A percentile compares a stretch with the other conserved stretches of the same genome.
Conservation (phyloP, 64 coral and sea anemone species). For the Trachythela sp. region DNA sequence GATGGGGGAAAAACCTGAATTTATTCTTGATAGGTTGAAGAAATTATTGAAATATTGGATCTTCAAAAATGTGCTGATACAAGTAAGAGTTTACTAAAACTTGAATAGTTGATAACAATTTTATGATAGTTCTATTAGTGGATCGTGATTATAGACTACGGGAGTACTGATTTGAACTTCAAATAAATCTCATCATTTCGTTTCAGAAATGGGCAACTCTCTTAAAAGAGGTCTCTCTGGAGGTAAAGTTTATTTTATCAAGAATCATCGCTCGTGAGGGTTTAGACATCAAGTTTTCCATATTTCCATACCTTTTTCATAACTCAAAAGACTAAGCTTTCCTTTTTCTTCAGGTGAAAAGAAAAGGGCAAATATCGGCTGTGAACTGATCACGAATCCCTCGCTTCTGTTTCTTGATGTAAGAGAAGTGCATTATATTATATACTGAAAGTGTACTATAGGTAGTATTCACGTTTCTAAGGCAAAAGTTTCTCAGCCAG, state of each 20-base stretch:
- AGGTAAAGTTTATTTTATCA: constrained; percentile 28
- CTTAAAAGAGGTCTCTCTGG: constrained; percentile 67
- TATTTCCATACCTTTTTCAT: no score
- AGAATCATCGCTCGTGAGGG: neutral
- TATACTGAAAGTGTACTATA: neutral
- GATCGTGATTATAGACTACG: no score
- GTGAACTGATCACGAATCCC: constrained; percentile 82
- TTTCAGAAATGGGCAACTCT: constrained; percentile 59
- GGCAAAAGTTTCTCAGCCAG: no score
- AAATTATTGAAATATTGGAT: constrained; percentile 88
- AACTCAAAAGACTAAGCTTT: neutral
- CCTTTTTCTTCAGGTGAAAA: constrained; percentile 54
- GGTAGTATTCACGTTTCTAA: no score
- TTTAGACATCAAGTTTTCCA: no score
- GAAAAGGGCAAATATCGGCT: constrained; percentile 91
- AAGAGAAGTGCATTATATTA: constrained; percentile 29
- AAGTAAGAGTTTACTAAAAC: constrained; percentile 37
- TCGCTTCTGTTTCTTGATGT: constrained; percentile 87
- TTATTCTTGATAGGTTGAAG: constrained; percentile 64
- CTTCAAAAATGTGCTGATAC: constrained; percentile 82
- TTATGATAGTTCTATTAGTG: neutral
- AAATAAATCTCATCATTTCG: neutral
- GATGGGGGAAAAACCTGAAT: no score
- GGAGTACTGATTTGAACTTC: neutral
- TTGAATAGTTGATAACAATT: neutral